phyloP scores from a whole-genome alignment of 2,888 invertebrate species.

The Cremastobaeus sp. region DNA sequence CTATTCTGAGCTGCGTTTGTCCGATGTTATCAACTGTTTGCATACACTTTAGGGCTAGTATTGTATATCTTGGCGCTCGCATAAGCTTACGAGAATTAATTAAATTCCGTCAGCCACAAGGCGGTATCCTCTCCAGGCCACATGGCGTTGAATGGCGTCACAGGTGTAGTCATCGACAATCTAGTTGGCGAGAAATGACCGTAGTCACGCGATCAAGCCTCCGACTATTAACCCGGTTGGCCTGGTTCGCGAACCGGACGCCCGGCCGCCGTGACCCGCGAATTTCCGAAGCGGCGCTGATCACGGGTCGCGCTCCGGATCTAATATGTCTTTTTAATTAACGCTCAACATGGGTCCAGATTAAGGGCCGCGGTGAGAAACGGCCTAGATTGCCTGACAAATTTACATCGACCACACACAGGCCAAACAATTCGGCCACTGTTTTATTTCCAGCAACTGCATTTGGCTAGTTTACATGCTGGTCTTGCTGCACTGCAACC shows the following conservation, averaged over 20 bases:
- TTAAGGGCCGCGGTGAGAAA: constrained; percentile 36
- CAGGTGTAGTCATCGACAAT: constrained; percentile 56
- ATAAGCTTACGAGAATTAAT: constrained; percentile 58
- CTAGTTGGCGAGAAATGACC: constrained; percentile 33
- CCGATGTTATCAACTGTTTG: constrained; percentile 49
- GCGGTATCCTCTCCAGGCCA: constrained; percentile 46
- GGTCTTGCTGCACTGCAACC: too few relatives aligned
- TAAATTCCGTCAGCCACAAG: constrained; percentile 52
- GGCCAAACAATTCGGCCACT: constrained; percentile 32
- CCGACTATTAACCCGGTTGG: constrained; percentile 53
- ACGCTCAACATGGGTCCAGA: constrained; percentile 43
- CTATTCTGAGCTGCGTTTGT: constrained; percentile 26
- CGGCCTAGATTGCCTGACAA: constrained; percentile 42
- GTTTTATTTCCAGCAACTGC: constrained; percentile 18
- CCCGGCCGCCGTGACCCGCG: constrained; percentile 24
- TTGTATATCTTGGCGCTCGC: constrained; percentile 32
- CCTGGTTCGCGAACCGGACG: constrained; percentile 38
- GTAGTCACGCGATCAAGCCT: constrained; percentile 53
- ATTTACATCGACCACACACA: constrained; percentile 39
- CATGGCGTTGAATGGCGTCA: constrained; percentile 54
- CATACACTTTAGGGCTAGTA: constrained; percentile 33
- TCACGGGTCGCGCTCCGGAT: constrained; percentile 35
- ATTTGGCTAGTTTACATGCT: constrained; percentile 5
- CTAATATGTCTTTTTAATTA: constrained; percentile 55
- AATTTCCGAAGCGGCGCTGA: constrained; percentile 31